A percentile compares a stretch with the other conserved stretches of the same genome.
phyloP scores from a whole-genome alignment of 2,113 vertebrate species.

The Trichechus manatus region DNA sequence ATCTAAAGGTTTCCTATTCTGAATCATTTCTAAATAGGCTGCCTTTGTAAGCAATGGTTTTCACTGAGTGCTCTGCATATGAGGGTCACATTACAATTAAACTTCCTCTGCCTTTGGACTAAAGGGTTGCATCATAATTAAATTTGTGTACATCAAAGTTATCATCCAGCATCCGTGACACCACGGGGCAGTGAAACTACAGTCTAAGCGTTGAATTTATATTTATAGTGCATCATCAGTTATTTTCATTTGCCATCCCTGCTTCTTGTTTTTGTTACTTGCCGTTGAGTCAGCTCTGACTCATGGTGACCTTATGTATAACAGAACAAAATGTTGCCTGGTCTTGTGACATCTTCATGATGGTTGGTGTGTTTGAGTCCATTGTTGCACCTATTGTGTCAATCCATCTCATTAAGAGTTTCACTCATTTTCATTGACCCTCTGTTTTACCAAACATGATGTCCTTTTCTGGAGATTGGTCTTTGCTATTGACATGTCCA shows the following conservation, averaged over 20 bases:
- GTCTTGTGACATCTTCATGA: not conserved
- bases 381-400: no score
- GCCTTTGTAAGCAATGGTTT: not conserved
- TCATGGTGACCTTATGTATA: not conserved
- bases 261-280: not conserved
- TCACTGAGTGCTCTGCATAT: not conserved
- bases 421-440: not conserved
- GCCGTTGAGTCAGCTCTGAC: no score
- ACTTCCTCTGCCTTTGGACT: conserved; percentile 5
- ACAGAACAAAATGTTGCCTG: not conserved
- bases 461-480: not conserved
- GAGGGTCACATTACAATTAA: not conserved
- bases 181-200: not conserved
- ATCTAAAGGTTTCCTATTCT: not conserved
- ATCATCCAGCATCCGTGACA: not conserved
- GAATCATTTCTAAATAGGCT: conserved; percentile 40
- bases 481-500: not conserved
- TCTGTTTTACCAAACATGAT: not conserved
- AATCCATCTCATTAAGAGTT: not conserved
- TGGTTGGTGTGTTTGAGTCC: not conserved
- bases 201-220: not conserved
- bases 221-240: not conserved
- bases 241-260: not conserved
- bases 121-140: conserved; percentile 36
- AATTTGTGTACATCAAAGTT: not conserved